Conservation (phyloP, 2,797 vertebrate genomes). For the Oreochromis mossambicus region DNA sequence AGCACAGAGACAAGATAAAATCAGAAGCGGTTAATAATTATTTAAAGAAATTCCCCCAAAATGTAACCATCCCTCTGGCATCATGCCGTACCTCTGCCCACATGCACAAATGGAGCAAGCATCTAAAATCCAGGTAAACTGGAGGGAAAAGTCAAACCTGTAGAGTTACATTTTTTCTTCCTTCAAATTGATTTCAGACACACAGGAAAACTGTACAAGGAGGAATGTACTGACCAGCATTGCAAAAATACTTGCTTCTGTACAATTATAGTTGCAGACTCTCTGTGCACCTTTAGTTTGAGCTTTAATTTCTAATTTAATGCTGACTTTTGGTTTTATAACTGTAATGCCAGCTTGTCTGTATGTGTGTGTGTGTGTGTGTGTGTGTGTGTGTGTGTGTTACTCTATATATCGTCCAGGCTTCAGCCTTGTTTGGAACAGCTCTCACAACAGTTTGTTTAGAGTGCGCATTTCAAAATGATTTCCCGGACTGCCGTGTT, state of each 20-base stretch:
- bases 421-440: not conserved
- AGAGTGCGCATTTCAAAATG: slow-evolving; percentile 18
- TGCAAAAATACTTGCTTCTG: not conserved
- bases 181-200: not conserved
- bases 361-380: not conserved
- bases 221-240: not conserved
- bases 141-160: not conserved
- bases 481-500: slow-evolving; percentile 10
- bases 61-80: not conserved
- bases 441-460: not conserved
- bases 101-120: not conserved
- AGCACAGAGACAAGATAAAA: not conserved
- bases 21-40: slow-evolving; percentile 36
- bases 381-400: not conserved
- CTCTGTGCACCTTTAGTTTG: not conserved
- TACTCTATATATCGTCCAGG: not conserved
- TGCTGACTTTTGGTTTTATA: not conserved
- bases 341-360: accelerated
- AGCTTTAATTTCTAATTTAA: not conserved
- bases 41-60: not conserved
- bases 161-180: not conserved
- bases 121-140: not conserved
- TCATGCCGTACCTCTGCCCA: not conserved
- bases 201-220: not conserved
- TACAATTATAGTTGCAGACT: not conserved